These are phyloP conservation scores for Dipodomys stephensi DNA, from an alignment of 2,113 vertebrate genomes.

Conservation along the genomic window DNA sequence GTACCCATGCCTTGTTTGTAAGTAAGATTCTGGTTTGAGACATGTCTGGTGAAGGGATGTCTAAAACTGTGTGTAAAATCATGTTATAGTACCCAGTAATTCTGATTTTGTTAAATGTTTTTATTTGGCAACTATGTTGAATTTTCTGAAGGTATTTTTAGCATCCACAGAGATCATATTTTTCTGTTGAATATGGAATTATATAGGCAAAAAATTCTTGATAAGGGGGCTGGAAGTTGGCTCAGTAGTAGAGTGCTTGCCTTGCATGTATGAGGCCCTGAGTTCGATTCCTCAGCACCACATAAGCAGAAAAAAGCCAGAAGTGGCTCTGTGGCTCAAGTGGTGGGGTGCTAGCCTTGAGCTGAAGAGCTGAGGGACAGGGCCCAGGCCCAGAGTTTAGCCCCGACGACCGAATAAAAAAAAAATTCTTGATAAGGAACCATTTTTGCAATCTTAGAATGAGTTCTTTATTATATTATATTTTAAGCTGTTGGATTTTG, in stretches of 20 bases:
- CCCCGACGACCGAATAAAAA: no score
- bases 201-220: not conserved
- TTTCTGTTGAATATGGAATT: not conserved
- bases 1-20: not conserved
- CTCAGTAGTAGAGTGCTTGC: no score
- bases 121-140: not conserved
- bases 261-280: no score
- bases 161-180: not conserved
- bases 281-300: no score
- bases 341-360: no score
- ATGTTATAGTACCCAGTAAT: not conserved
- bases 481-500: not conserved
- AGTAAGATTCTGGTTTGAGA: not conserved
- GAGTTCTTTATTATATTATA: not conserved
- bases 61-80: not conserved
- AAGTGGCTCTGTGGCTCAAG: no score
- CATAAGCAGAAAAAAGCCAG: no score
- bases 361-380: no score
- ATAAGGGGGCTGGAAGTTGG: not conserved
- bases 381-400: no score
- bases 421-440: not conserved
- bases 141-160: conserved; percentile 18
- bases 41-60: not conserved
- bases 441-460: not conserved
- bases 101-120: not conserved